Conservation (phyloP, 2,888 invertebrate species). For the Lamellibrachia columna region DNA sequence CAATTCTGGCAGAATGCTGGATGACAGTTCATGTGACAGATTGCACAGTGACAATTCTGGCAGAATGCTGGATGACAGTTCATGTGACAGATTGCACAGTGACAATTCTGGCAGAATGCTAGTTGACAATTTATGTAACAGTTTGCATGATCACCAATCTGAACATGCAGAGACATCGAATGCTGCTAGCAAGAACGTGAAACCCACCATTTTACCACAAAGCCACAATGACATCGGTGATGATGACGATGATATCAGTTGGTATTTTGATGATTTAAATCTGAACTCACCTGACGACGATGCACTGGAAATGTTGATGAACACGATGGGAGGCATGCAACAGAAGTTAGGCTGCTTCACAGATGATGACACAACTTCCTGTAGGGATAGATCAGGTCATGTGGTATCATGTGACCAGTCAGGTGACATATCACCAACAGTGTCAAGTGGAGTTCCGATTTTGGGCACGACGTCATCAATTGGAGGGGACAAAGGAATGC, state of each 20-base stretch:
- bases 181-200: not conserved
- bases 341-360: not conserved
- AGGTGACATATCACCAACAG: not conserved
- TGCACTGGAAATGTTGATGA: not conserved
- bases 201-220: not conserved
- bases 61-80: too few relatives aligned
- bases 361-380: not conserved
- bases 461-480: not conserved
- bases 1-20: too few relatives aligned
- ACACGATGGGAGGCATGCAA: not conserved
- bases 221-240: not conserved
- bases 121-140: not conserved
- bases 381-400: not conserved
- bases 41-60: too few relatives aligned
- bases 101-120: not conserved
- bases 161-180: not conserved
- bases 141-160: not conserved
- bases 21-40: too few relatives aligned
- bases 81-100: not conserved
- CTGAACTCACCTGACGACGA: not conserved
- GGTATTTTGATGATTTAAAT: not conserved
- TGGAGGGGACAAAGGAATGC: not conserved
- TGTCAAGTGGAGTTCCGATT: not conserved
- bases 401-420: not conserved
- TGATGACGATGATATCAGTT: not conserved